phyloP scores from a whole-genome alignment of 2,797 vertebrate genomes.

The Choloepus didactylus region DNA sequence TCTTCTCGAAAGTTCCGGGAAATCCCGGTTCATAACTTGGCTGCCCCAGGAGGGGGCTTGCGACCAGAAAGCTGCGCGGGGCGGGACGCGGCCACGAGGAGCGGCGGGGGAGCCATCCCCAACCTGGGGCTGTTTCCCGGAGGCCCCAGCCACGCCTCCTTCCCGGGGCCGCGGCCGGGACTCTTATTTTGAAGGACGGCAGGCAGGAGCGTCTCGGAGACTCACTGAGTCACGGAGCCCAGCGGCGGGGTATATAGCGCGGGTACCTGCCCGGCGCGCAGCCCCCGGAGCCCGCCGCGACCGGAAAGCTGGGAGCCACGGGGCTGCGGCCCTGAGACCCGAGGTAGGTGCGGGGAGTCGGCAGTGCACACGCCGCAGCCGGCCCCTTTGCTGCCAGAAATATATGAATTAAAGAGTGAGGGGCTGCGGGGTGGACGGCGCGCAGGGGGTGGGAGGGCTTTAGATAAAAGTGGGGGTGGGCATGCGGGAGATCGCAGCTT shows the following conservation, averaged over 20 bases:
- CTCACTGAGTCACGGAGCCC: constrained; percentile 86
- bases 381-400: background rate
- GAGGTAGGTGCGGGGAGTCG: constrained; percentile 26
- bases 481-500: accelerated
- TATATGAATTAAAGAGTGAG: background rate
- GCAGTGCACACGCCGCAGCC: background rate
- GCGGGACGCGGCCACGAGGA: background rate
- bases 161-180: constrained; percentile 60
- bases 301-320: background rate
- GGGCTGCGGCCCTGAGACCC: background rate
- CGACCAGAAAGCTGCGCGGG: background rate
- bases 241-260: constrained; percentile 88
- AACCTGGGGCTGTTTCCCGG: background rate
- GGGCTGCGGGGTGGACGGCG: background rate
- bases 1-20: background rate
- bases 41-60: background rate
- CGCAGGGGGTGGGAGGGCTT: no score
- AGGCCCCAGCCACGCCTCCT: constrained; percentile 63
- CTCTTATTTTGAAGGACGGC: constrained; percentile 93
- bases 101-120: background rate
- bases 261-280: constrained; percentile 88
- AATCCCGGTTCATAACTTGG: background rate
- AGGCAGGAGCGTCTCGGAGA: constrained; percentile 66
- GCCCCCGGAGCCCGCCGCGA: constrained; percentile 76
- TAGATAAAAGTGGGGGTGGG: background rate